Base-by-base conservation (phyloP, 2,113 vertebrate genomes). In the Pelecanus crispus region DNA sequence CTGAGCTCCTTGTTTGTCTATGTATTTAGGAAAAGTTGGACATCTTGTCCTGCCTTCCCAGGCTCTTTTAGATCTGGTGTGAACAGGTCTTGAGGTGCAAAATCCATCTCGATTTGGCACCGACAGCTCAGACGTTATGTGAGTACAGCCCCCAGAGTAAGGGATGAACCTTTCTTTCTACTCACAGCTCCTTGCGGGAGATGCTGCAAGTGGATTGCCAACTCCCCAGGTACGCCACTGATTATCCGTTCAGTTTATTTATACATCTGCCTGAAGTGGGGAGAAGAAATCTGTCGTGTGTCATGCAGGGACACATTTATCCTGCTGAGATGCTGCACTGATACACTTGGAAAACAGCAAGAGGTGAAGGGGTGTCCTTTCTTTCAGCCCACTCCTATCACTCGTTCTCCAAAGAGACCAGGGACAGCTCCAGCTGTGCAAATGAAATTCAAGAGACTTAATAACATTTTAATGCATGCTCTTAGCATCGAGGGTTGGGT, bases 111-210 rank as follows among this genome's bases (percentile, higher is more conserved):
- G 2, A 6, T 16, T n/a, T n/a, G 44, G 13, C 17, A 36, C 34
- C 1, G 6, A 9, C 42, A 77, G 45, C 58, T 31, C 36, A 36
- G n/a, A 44, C 9, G 2, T 24, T 6, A 14, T 3, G 26, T 4
- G 7, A 65, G 49, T 50, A 17, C 58, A 18, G 6, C 40, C 74
- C 44, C 36, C 0, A 0, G 28, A 11, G 44, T 16, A 34, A n/a
- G 28, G 0, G 1, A 50, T 3, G 32, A 0, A 1, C n/a, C 34
- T 32, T 0, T 0, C 56, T 31, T 71, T 34, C 42, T 47, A 7
- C 29, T 45, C 29, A 10, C 22, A 34, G 58, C 38, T 28, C 56
- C 44, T 29, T 26, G 18, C 0, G 0, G 47, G 50, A 63, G 45
- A 36, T 1, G 36, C 71, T 81, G 66, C 0, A 0, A 17, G 73